Evolutionary conservation across 1,140 invertebrate genomes (phyloP).

Genomic region (Leptestheria dahalacensis): DNA sequence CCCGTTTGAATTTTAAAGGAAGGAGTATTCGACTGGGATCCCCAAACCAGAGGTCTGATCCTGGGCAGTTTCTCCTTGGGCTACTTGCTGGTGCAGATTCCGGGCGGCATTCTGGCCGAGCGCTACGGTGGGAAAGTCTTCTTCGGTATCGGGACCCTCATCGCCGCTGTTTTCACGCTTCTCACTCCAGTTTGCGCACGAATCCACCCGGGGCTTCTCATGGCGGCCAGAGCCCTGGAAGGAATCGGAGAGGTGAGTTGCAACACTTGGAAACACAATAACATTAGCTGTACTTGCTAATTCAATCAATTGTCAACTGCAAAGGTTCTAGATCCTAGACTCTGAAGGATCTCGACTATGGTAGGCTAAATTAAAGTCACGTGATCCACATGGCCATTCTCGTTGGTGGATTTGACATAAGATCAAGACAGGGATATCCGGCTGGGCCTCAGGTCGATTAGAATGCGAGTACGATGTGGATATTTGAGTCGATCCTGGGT

Average conservation of each 20-base stretch:
- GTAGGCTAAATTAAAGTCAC: no score
- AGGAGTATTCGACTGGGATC: slow-evolving; percentile 62
- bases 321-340: no score
- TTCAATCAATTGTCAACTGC: no score
- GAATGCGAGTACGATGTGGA: no score
- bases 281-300: no score
- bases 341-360: no score
- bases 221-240: slow-evolving; percentile 67
- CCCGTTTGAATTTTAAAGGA: slow-evolving; percentile 19
- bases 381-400: no score
- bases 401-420: no score
- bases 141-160: slow-evolving; percentile 56
- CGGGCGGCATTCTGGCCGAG: slow-evolving; percentile 65
- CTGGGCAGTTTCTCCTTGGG: slow-evolving; percentile 73
- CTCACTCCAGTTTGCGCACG: slow-evolving; percentile 49
- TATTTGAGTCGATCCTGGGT: no score
- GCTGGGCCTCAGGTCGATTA: no score
- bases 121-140: slow-evolving; percentile 61
- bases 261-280: no score
- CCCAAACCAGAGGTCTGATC: slow-evolving; percentile 59
- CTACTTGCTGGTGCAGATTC: slow-evolving; percentile 71
- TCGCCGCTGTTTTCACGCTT: slow-evolving; percentile 70
- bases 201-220: slow-evolving; percentile 52
- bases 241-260: slow-evolving; percentile 78
- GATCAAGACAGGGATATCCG: no score